Base-by-base conservation (phyloP, 2,113 vertebrate species). In the Mirounga angustirostris region DNA sequence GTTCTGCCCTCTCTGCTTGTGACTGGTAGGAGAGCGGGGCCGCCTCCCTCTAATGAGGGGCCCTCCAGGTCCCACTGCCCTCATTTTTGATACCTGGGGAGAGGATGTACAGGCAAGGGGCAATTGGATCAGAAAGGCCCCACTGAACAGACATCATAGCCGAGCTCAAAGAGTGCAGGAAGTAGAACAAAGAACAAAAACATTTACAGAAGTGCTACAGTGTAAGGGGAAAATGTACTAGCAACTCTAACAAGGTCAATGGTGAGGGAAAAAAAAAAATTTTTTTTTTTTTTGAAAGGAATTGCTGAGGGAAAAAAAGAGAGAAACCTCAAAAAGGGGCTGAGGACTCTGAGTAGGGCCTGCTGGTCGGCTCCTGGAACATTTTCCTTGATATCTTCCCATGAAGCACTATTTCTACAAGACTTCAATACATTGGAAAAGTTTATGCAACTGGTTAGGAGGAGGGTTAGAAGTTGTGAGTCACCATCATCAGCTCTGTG, bases 121-220 rank as follows among this genome's bases (percentile, higher is more conserved):
- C 98, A 97, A 50, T 58, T 97, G 98, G 98, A 98, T 98, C 98
- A 98, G 99, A 99, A 98, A 98, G 98, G 98, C 83, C 76, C 98
- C 97, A 97, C 98, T 96, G 98, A 97, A 98, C 98, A 98, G 98
- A 99, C 99, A 98, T 98, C 98, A 99, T 98, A 99, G 98, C 89
- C 95, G 74, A 96, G 98, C 98, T 99, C 99, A 99, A 98, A 99
- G 98, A 98, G 98, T 71, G 96, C 98, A 97, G 98, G 98, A 98
- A 98, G 98, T 98, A 97, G 98, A 99, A 98, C 98, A 98, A 99
- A 99, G 99, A 98, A 98, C 98, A 98, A 98, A 99, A 99, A 99
- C 98, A 98, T 98, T 98, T 98, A 98, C 98, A 98, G 99, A 98
- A 98, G 98, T 98, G 98, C 98, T 97, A 90, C 16, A n/a, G 97